Percentiles rank a stretch among this genome's conserved stretches.
Evolutionary conservation across 2,888 invertebrate genomes (phyloP).

Genomic region (Campoplex nolae): DNA sequence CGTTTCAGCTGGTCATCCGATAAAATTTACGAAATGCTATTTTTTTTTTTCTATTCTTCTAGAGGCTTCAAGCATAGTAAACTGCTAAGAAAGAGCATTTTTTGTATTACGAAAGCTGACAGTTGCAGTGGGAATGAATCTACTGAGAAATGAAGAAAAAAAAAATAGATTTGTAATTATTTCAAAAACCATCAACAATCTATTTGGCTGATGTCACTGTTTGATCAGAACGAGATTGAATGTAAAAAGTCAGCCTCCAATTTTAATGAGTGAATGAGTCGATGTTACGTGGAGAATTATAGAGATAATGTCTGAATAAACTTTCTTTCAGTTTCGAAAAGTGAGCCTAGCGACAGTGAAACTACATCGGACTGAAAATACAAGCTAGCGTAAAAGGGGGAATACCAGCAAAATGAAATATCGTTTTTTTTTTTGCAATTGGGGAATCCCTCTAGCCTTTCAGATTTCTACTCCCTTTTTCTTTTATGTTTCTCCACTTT

Average conservation of each 20-base stretch:
- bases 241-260: not conserved
- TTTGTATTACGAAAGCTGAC: no score
- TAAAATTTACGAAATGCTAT: no score
- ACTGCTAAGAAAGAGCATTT: no score
- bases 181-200: not conserved
- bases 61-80: no score
- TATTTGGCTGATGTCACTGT: no score
- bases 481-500: slow-evolving; percentile 21
- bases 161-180: not conserved
- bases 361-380: slow-evolving; percentile 22
- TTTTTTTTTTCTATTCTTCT: no score
- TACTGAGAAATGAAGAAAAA: not conserved
- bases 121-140: no score
- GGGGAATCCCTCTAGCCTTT: slow-evolving; percentile 45
- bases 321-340: slow-evolving; percentile 40
- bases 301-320: slow-evolving; percentile 48
- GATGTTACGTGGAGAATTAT: slow-evolving; percentile 43
- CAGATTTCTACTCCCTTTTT: slow-evolving; percentile 41
- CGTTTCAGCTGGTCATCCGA: no score
- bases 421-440: slow-evolving; percentile 64
- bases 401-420: slow-evolving; percentile 70
- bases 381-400: slow-evolving; percentile 52
- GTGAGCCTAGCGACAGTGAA: not conserved
- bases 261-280: not conserved
- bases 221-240: not conserved